Conservation (phyloP, 2,797 vertebrate genomes). For the Adrianichthys oophorus region DNA sequence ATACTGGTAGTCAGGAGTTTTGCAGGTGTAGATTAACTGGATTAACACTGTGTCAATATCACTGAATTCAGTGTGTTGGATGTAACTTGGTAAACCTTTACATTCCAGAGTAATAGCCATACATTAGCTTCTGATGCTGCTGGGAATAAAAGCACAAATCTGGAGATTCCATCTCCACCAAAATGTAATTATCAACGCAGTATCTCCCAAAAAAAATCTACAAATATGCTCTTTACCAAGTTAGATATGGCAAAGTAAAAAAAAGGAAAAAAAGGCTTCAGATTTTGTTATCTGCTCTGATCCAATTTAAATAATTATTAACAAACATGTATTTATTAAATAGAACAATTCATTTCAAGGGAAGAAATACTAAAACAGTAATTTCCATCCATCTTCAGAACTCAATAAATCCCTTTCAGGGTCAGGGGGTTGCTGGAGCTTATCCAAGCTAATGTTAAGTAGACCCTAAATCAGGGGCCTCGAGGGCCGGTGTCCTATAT, state of each 20-base stretch:
- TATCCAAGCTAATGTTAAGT: too few relatives aligned
- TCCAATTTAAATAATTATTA: constrained; percentile 29
- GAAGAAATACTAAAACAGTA: too few relatives aligned
- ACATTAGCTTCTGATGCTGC: constrained; percentile 40
- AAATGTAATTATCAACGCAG: background rate
- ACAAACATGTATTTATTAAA: constrained; percentile 31
- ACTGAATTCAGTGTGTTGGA: constrained; percentile 31
- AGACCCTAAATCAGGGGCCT: too few relatives aligned
- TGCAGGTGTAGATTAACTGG: constrained; percentile 15
- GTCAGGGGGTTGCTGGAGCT: too few relatives aligned
- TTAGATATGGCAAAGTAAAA: background rate
- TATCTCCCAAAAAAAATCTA: background rate
- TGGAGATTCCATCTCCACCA: constrained; percentile 26
- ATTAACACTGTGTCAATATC: constrained; percentile 39
- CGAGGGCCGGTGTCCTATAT: too few relatives aligned
- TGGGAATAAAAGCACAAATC: constrained; percentile 65
- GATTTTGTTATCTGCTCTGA: constrained; percentile 12
- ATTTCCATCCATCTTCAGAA: too few relatives aligned
- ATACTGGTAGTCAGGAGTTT: too few relatives aligned
- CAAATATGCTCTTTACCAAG: background rate
- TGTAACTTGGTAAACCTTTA: constrained; percentile 30
- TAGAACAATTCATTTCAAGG: background rate
- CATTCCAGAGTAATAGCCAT: constrained; percentile 51
- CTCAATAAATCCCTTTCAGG: too few relatives aligned
- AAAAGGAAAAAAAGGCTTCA: background rate